Evolutionary conservation across 2,113 vertebrate genomes (phyloP).

Genomic region (Noctilio leporinus): DNA sequence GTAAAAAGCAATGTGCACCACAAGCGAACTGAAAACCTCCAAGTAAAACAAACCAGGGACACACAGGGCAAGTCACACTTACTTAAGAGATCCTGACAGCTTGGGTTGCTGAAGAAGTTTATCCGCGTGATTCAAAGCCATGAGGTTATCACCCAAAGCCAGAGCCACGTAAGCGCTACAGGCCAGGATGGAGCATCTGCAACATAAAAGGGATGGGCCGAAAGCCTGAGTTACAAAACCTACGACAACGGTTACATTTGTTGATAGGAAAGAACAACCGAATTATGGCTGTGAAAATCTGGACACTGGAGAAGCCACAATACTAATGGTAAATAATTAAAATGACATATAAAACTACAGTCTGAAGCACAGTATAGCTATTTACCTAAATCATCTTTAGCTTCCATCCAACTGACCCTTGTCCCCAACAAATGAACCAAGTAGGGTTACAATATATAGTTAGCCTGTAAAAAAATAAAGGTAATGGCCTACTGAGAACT

Average conservation of each 20-base stretch:
- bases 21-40: background rate
- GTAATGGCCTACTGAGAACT: background rate
- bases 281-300: background rate
- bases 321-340: background rate
- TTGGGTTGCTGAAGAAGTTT: conserved; percentile 96
- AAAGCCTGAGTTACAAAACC: background rate
- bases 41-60: background rate
- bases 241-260: background rate
- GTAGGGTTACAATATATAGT: background rate
- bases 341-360: background rate
- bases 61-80: conserved; percentile 68
- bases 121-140: conserved; percentile 95
- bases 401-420: background rate
- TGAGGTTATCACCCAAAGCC: conserved; percentile 95
- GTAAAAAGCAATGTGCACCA: background rate
- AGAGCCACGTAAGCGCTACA: conserved; percentile 95
- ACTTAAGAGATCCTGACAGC: conserved; percentile 97
- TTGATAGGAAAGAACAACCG: background rate
- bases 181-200: conserved; percentile 94
- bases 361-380: background rate
- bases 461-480: background rate
- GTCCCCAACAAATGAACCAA: background rate
- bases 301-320: background rate
- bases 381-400: background rate
- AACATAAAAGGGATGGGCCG: background rate